Evolutionary conservation across 2,113 vertebrate genomes (phyloP), one percentile per base, ranked within the genome.

Genomic region (Menidia beryllina): DNA sequence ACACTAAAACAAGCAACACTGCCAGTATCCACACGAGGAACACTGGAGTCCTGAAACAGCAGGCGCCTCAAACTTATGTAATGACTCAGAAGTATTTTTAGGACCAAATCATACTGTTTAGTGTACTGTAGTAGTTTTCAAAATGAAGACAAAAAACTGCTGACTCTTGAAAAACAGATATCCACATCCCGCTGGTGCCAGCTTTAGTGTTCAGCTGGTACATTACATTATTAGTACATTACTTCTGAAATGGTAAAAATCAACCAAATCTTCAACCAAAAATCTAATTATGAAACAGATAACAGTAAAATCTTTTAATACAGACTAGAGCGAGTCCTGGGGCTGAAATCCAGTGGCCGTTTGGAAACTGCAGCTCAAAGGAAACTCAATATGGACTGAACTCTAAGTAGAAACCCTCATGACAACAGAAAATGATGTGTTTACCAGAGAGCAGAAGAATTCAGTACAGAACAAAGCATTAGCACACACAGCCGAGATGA

Each of bases 361-460:
- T n/a, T n/a, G n/a, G n/a, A n/a, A n/a, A n/a, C n/a, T n/a, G 70
- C 49, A 57, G 7, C 55, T 69, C 36, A 60, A 25, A 62, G 43
- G 62, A 75, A 81, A 45, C 61, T 59, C 50, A n/a, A 68, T 52
- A 49, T 69, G 72, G 61, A 74, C 59, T 47, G 41, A 81, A 73
- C 72, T 72, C 48, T 53, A 69, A 82, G 75, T 71, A 66, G 67
- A 86, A 88, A 72, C 52, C 67, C 61, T 64, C 68, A 77, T 65
- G 65, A 68, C 60, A 41, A 67, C 45, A 64, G 70, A 48, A 59
- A 64, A 61, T 72, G 79, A 83, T 75, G 66, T 39, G 82, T 86
- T 84, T 69, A 84, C 58, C 81, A 86, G 71, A 75, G 56, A 54
- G 50, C 21, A 45, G 50, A 39, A 74, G 59, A 70, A 72, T 38